Base-by-base conservation (phyloP, 2,888 invertebrate species). In the Priocnemis perturbator region DNA sequence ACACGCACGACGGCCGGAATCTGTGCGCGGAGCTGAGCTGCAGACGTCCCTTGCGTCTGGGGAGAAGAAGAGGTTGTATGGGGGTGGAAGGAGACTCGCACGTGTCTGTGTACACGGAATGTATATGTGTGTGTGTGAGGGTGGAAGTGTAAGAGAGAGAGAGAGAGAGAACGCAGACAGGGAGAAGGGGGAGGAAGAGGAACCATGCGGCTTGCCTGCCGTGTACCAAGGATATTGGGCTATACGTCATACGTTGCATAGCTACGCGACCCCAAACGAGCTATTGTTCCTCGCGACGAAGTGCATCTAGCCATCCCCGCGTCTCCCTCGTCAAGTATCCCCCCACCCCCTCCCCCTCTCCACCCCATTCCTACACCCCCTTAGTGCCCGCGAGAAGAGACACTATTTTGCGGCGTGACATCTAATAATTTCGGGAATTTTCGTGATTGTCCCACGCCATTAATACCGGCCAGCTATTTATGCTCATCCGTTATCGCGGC, bases 141-240 rank as follows among this genome's bases (percentile, higher is more conserved):
- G 19, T 30, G 56, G 19, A 30, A n/a, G 21, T 44, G 37, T 45
- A 19, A 11, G 21, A 3, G 20, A 20, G 45, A 58, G 9, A 7
- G 21, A 48, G 14, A 17, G 47, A 57, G 44, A 59, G 59, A 45
- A 37, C 7, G 71, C 5, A 21, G 57, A 19, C 37, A 37, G 37
- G 11, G 47, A 52, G 58, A 48, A 4, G 53, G 20, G 60, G 57
- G 45, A 48, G 30, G 64, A 21, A 57, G 21, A 52, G 48, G 53
- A 58, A 59, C 63, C 73, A 76, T 81, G 71, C 65, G 72, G 63
- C 48, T 69, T 26, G 77, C 30, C 56, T 59, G 60, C 56, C 67
- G 71, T 76, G 74, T 79, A 79, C 77, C 77, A 79, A 79, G 81
- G 77, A 79, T 81, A 81, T 81, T 81, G 81, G 79, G 70, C 81